Conservation (phyloP, 2,797 vertebrate species). For the Lophotriccus pileatus region DNA sequence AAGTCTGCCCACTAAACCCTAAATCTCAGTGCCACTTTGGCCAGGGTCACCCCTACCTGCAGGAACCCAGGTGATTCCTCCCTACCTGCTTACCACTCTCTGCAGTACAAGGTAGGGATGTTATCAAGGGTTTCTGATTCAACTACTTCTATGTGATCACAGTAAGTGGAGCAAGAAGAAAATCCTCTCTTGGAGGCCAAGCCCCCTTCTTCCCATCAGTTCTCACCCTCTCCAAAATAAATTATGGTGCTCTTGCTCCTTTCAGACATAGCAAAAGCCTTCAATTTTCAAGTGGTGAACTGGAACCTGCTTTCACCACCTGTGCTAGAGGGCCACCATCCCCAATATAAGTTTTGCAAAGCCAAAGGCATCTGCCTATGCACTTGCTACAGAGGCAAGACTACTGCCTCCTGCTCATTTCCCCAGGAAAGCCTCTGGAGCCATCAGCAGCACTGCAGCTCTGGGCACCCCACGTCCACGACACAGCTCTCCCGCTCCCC, state of each 20-base stretch:
- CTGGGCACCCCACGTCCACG: not conserved
- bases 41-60: not conserved
- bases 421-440: not conserved
- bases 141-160: not conserved
- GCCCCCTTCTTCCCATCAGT: not conserved
- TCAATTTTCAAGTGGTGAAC: not conserved
- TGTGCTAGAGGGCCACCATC: not conserved
- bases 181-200: not conserved
- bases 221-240: not conserved
- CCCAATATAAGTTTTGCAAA: not conserved
- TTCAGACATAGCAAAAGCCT: not conserved
- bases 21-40: not conserved
- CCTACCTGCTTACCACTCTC: not conserved
- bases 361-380: not conserved
- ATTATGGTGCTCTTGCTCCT: not conserved
- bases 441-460: not conserved
- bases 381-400: not conserved
- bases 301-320: not conserved
- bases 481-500: not conserved
- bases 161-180: not conserved
- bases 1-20: not conserved
- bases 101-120: not conserved
- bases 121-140: not conserved
- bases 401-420: not conserved
- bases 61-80: not conserved